Conservation (phyloP, 2,113 vertebrate species). For the Neotragus pygmaeus region DNA sequence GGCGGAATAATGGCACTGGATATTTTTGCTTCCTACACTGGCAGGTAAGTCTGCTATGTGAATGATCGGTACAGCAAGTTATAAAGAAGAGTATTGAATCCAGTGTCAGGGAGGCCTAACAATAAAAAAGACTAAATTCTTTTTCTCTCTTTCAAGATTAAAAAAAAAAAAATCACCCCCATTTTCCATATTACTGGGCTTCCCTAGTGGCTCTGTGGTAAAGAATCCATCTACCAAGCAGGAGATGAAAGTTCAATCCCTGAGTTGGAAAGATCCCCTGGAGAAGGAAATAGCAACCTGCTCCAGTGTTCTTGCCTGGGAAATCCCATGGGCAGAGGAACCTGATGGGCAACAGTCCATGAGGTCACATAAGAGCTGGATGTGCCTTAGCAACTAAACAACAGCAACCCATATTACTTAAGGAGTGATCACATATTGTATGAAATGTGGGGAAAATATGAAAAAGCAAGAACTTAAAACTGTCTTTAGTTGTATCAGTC, state of each 20-base stretch:
- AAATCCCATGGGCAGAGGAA: not conserved
- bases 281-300: not conserved
- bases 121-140: not conserved
- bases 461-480: not conserved
- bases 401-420: not conserved
- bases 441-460: not conserved
- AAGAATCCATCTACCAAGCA: not conserved
- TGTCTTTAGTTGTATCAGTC: not conserved
- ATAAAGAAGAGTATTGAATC: not conserved
- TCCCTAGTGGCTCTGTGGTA: not conserved
- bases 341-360: not conserved
- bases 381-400: not conserved
- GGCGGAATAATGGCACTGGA: slow-evolving; percentile 77
- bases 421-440: not conserved
- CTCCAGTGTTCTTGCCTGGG: not conserved
- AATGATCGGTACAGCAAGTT: not conserved
- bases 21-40: slow-evolving; percentile 72
- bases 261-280: not conserved
- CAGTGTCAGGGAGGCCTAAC: not conserved
- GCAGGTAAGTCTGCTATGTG: slow-evolving; percentile 71
- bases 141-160: not conserved
- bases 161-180: not conserved
- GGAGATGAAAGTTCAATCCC: not conserved
- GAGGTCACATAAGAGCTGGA: not conserved
- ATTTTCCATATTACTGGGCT: not conserved